These are phyloP conservation scores for Origma solitaria DNA, from an alignment of 2,113 vertebrate genomes.

Conservation along the genomic window DNA sequence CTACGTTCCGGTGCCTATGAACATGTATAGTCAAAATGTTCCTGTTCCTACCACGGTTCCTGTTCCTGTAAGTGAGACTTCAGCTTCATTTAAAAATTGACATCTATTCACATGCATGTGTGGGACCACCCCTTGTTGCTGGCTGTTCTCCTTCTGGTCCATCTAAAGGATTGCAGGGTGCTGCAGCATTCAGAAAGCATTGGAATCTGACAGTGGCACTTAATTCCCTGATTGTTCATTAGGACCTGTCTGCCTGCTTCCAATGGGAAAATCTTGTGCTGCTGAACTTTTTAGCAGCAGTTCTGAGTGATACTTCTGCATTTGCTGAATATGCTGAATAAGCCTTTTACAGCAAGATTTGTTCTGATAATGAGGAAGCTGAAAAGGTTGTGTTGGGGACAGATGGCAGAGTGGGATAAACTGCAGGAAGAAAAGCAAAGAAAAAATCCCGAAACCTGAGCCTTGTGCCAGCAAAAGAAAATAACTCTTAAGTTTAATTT, in stretches of 20 bases:
- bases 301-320: neutral
- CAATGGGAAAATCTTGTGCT: neutral
- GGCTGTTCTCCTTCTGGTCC: neutral
- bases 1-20: constrained; percentile 95
- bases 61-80: constrained; percentile 84
- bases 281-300: neutral
- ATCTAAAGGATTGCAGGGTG: neutral
- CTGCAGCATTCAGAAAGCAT: neutral
- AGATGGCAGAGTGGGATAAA: neutral
- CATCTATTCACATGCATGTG: neutral
- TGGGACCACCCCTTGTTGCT: neutral
- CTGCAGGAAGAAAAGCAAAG: neutral
- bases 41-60: constrained; percentile 86
- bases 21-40: constrained; percentile 89
- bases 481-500: neutral
- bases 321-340: neutral
- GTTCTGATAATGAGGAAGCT: neutral
- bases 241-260: neutral
- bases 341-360: neutral
- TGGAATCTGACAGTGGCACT: neutral
- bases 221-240: neutral
- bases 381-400: neutral
- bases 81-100: neutral
- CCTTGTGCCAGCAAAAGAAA: neutral
- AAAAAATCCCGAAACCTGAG: neutral